Evolutionary conservation across 2,113 vertebrate species (phyloP).

Genomic region (Bos indicus): DNA sequence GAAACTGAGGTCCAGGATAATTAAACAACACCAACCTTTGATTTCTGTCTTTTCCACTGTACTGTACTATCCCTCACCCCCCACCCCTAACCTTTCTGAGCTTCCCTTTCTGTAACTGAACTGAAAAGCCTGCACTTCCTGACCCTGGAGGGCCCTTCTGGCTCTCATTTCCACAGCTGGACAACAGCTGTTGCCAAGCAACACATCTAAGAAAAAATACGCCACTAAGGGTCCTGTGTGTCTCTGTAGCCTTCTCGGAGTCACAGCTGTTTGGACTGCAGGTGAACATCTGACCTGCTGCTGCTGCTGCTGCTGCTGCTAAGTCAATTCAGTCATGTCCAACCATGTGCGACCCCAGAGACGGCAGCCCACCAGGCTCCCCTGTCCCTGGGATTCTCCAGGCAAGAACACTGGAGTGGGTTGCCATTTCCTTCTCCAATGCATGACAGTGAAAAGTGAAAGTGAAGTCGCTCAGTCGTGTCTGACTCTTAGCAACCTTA

Average conservation of each 20-base stretch:
- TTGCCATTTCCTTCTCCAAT: no score
- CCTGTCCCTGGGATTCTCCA: no score
- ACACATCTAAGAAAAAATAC: constrained; percentile 24
- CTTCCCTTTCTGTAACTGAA: neutral
- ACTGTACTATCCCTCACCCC: neutral
- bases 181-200: constrained; percentile 20
- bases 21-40: neutral
- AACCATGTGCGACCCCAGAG: no score
- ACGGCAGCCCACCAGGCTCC: no score
- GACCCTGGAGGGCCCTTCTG: neutral
- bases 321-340: no score
- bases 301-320: no score
- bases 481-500: no score
- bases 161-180: neutral
- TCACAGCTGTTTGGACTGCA: neutral
- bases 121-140: neutral
- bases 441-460: no score
- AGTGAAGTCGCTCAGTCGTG: no score
- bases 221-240: neutral
- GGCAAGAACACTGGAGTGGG: no score
- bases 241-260: neutral
- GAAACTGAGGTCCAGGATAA: neutral
- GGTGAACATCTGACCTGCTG: neutral
- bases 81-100: neutral
- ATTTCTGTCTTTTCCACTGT: neutral